Evolutionary conservation across 2,888 invertebrate species (phyloP).

Genomic region (Cotesia congregata): DNA sequence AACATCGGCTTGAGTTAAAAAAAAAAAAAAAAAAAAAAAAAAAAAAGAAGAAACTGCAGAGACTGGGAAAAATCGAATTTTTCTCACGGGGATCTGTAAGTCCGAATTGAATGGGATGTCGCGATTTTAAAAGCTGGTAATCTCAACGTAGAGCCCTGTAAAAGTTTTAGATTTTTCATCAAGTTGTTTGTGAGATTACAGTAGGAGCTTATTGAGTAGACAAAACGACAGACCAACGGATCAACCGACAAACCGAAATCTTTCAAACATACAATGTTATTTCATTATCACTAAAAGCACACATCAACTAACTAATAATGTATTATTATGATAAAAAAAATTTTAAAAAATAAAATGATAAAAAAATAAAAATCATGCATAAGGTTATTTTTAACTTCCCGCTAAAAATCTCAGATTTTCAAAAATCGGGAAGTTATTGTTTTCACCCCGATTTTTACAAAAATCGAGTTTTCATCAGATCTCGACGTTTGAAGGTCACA

Average conservation of each 20-base stretch:
- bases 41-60: neutral
- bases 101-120: constrained; percentile 1
- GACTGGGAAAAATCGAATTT: neutral
- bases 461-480: too few relatives aligned
- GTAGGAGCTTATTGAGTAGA: neutral
- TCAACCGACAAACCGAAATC: neutral
- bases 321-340: too few relatives aligned
- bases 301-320: neutral
- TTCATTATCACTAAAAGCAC: neutral
- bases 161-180: constrained; percentile 1
- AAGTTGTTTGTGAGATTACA: constrained; percentile 1
- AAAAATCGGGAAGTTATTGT: too few relatives aligned
- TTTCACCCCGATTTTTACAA: too few relatives aligned
- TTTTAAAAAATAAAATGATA: too few relatives aligned
- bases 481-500: too few relatives aligned
- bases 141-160: neutral
- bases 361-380: too few relatives aligned
- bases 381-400: too few relatives aligned
- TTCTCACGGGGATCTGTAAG: neutral
- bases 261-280: neutral
- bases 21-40: neutral
- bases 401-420: too few relatives aligned
- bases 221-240: neutral
- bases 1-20: neutral
- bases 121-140: neutral